A percentile compares a stretch with the other conserved stretches of the same genome.
These are phyloP conservation scores for Pachyramphus minor DNA, from an alignment of 2,113 vertebrate species.

Conservation along the genomic window DNA sequence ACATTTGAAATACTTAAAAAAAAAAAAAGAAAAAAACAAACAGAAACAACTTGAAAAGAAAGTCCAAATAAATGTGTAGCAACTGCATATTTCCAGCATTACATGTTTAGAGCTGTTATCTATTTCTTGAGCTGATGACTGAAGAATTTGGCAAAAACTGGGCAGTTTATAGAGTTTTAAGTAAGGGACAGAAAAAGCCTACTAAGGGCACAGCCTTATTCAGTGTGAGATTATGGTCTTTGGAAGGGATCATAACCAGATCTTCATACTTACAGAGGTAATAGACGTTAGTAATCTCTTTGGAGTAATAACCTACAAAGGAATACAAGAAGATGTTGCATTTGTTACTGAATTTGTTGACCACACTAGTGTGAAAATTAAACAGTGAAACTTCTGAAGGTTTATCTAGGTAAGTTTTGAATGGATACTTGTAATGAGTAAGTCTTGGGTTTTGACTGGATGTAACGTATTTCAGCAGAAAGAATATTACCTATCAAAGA, in stretches of 20 bases:
- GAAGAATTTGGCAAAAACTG: background rate
- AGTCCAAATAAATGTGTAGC: background rate
- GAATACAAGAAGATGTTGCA: background rate
- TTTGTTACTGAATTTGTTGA: background rate
- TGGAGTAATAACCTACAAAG: conserved; percentile 88
- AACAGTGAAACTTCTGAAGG: background rate
- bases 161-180: background rate
- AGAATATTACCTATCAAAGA: background rate
- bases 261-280: conserved; percentile 80
- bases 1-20: background rate
- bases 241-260: background rate
- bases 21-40: background rate
- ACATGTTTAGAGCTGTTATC: background rate
- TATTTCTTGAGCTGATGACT: background rate
- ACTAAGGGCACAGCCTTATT: background rate
- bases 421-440: background rate
- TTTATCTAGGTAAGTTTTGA: background rate
- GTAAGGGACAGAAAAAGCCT: background rate
- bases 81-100: background rate
- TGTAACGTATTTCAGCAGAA: background rate
- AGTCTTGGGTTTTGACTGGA: background rate
- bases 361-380: background rate
- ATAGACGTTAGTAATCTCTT: conserved; percentile 92
- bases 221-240: background rate
- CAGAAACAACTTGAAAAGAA: background rate